A percentile compares a stretch with the other conserved stretches of the same genome.
phyloP scores from a whole-genome alignment of 2,113 vertebrate species.

The Semnopithecus entellus region DNA sequence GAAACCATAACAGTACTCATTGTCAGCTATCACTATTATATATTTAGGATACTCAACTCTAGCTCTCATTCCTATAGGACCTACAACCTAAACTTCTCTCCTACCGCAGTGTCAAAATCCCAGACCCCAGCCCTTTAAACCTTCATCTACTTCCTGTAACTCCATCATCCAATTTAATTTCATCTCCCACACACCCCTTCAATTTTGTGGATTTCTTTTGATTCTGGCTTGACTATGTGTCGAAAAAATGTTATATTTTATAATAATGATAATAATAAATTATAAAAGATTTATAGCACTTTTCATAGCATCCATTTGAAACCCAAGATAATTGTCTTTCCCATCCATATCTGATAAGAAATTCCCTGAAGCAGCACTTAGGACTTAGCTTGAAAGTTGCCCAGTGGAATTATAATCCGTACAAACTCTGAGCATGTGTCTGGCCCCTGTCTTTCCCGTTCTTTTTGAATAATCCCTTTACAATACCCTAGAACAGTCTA shows the following conservation, averaged over 20 bases:
- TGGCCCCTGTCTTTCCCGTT: not conserved
- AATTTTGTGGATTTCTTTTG: not conserved
- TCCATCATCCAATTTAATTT: not conserved
- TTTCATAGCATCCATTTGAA: not conserved
- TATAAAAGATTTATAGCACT: not conserved
- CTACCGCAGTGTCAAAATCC: not conserved
- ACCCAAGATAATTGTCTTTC: not conserved
- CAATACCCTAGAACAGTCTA: not conserved
- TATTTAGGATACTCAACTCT: not conserved
- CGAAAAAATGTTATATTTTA: not conserved
- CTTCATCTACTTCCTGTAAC: not conserved
- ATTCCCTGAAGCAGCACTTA: not conserved
- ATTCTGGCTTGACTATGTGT: not conserved
- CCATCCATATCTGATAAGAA: not conserved
- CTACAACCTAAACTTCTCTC: not conserved
- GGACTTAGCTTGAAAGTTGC: not conserved
- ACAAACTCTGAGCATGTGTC: not conserved
- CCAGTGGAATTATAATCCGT: not conserved
- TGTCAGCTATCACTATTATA: not conserved
- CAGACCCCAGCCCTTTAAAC: not conserved
- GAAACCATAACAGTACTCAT: not conserved
- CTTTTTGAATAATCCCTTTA: not conserved
- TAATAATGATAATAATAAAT: slow-evolving; percentile 42
- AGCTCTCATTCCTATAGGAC: not conserved
- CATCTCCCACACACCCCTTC: not conserved